These are phyloP conservation scores for Protonemura montana DNA, from an alignment of 2,888 invertebrate species.

Conservation along the genomic window DNA sequence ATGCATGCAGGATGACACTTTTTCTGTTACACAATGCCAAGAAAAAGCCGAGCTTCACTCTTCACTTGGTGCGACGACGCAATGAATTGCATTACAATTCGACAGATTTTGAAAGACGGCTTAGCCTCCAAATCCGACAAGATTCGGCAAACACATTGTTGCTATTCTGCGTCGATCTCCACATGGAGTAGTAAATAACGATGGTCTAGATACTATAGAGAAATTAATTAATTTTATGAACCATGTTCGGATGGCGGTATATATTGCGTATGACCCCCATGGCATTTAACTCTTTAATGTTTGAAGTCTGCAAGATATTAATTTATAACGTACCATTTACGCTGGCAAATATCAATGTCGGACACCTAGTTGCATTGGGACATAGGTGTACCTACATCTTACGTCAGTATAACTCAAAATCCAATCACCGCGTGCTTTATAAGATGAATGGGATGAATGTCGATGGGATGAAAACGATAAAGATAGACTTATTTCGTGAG, in stretches of 20 bases:
- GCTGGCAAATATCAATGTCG: not conserved
- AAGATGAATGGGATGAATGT: too few species aligned
- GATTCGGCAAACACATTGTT: not conserved
- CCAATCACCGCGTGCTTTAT: too few species aligned
- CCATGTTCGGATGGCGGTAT: not conserved
- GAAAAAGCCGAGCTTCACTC: not conserved
- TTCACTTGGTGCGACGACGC: not conserved
- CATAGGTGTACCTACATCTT: too few species aligned
- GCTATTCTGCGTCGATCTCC: not conserved
- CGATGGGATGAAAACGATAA: too few species aligned
- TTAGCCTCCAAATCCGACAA: not conserved
- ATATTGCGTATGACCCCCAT: not conserved
- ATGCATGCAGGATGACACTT: not conserved
- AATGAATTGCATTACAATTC: slow-evolving; percentile 1
- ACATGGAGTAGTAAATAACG: not conserved
- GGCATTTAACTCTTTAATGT: not conserved
- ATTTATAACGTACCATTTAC: not conserved
- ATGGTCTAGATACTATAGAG: not conserved
- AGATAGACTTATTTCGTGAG: too few species aligned
- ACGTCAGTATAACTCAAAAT: too few species aligned
- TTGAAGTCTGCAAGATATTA: not conserved
- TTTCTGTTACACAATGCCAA: slow-evolving; percentile 7
- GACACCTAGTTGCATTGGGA: too few species aligned
- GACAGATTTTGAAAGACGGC: not conserved
- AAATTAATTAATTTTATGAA: not conserved